These are phyloP conservation scores for Daphoenositta chrysoptera DNA, from an alignment of 2,113 vertebrate species.

Conservation along the genomic window DNA sequence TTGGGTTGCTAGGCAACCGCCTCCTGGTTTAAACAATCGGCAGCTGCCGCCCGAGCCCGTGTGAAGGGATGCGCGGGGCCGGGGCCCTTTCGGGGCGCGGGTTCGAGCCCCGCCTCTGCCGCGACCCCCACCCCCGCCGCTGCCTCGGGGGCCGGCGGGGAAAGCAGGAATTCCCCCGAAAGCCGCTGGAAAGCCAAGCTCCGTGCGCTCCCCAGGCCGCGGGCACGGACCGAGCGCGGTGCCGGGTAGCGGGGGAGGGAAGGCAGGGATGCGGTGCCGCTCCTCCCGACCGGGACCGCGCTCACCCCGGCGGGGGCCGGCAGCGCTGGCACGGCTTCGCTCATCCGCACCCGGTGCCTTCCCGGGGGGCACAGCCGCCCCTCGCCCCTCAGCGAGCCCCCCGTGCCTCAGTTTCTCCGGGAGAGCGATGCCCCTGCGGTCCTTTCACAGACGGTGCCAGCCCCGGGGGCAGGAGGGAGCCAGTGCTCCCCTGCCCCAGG, in stretches of 20 bases:
- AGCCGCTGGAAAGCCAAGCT: fast-evolving
- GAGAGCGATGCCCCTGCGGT: neutral
- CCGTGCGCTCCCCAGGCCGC: neutral
- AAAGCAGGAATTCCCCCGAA: neutral
- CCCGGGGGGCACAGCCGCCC: too few species aligned
- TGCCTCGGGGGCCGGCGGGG: too few species aligned
- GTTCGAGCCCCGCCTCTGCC: neutral
- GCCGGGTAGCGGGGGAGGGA: fast-evolving
- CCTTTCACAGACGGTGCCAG: neutral
- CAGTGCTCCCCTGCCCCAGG: neutral
- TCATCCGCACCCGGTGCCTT: fast-evolving
- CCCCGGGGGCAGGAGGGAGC: neutral
- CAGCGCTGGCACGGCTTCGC: neutral
- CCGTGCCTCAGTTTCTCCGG: neutral
- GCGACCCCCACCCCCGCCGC: fast-evolving
- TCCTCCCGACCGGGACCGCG: neutral
- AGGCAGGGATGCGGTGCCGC: neutral
- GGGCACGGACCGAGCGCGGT: neutral
- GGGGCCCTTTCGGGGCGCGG: fast-evolving
- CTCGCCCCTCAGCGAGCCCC: fast-evolving
- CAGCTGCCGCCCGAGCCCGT: constrained; percentile 72
- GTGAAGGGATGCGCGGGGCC: constrained; percentile 31
- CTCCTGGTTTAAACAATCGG: constrained; percentile 72
- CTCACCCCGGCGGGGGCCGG: neutral
- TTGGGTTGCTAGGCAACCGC: constrained; percentile 80